Conservation (phyloP, 2,888 invertebrate species). For the Coelopa pilipes region DNA sequence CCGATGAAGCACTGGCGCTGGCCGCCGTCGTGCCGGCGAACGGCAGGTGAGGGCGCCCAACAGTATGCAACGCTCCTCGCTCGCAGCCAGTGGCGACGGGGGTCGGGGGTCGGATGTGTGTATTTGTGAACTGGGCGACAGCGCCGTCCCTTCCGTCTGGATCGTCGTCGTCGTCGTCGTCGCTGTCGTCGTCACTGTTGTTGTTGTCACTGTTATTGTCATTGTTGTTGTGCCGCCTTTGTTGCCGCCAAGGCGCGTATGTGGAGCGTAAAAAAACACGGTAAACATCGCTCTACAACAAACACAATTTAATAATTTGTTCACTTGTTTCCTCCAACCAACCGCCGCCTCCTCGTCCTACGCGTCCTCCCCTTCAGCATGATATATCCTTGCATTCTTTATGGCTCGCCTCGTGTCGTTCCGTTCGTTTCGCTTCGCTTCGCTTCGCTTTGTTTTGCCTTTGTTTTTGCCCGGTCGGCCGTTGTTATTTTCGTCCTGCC, state of each 20-base stretch:
- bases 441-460: conserved; percentile 11
- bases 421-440: too few relatives aligned
- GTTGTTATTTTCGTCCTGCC: background rate
- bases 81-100: background rate
- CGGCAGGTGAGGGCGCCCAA: conserved; percentile 22
- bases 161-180: background rate
- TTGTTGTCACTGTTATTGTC: background rate
- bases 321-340: conserved; percentile 9
- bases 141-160: background rate
- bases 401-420: too few relatives aligned
- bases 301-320: conserved; percentile 1
- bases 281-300: too few relatives aligned
- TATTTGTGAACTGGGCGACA: background rate
- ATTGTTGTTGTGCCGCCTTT: too few relatives aligned
- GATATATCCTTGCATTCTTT: too few relatives aligned
- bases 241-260: conserved; percentile 10
- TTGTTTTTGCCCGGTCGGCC: background rate
- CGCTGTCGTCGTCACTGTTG: background rate
- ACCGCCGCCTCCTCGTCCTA: too few relatives aligned
- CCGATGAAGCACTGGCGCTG: background rate
- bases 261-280: background rate
- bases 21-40: background rate
- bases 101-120: too few relatives aligned
- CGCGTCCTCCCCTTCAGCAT: too few relatives aligned
- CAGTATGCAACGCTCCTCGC: conserved; percentile 21